These are phyloP conservation scores for Myotis lucifugus DNA, from an alignment of 2,113 vertebrate species.

Conservation along the genomic window DNA sequence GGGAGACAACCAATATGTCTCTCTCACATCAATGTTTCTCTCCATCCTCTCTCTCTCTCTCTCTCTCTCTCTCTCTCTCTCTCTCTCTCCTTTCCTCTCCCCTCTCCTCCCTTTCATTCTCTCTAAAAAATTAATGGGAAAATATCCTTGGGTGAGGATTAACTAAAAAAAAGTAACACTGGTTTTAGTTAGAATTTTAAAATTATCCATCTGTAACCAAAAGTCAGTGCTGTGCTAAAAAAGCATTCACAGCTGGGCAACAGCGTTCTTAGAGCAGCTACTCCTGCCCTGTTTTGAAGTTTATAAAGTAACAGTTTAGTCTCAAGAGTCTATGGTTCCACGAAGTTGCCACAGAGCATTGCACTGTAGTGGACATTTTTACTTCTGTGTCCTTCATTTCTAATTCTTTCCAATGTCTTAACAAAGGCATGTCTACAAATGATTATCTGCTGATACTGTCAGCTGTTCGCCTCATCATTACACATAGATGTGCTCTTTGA, in stretches of 20 bases:
- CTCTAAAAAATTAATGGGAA: no score
- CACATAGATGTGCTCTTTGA: conserved; percentile 6
- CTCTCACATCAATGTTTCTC: no score
- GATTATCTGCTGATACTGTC: conserved; percentile 44
- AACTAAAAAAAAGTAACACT: background rate
- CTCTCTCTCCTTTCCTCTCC: no score
- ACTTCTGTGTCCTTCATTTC: conserved; percentile 42
- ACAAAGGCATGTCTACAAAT: conserved; percentile 26
- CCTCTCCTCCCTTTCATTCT: no score
- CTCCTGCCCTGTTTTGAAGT: background rate
- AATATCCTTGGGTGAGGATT: no score
- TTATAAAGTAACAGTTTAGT: background rate
- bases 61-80: no score
- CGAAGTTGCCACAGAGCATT: background rate
- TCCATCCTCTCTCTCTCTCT: no score
- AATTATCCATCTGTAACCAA: background rate
- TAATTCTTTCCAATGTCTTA: conserved; percentile 39
- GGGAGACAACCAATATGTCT: no score
- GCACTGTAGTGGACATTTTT: background rate
- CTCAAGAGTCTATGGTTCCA: background rate
- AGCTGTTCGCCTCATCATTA: conserved; percentile 1
- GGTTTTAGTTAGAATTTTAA: conserved; percentile 1
- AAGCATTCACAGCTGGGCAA: background rate
- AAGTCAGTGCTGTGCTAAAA: background rate
- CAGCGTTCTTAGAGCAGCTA: background rate